Percentiles rank a stretch among this genome's conserved stretches.
Evolutionary conservation across 1,140 invertebrate species (phyloP).

Genomic region (Caerostris darwini): DNA sequence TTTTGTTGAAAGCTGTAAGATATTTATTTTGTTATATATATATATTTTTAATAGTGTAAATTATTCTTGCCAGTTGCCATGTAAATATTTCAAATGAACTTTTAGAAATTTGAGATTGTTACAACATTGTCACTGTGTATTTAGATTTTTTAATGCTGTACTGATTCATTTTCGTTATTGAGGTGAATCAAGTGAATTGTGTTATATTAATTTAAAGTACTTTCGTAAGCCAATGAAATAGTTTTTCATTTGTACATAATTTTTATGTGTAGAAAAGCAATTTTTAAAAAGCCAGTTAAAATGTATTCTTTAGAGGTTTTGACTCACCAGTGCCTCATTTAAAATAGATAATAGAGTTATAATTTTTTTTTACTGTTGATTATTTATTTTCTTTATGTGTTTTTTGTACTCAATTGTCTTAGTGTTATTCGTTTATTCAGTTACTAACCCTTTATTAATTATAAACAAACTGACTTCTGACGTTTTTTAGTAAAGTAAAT

Average conservation of each 20-base stretch:
- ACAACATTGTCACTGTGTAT: neutral
- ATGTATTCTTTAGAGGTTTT: neutral
- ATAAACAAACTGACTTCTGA: too few species aligned
- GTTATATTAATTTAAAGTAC: neutral
- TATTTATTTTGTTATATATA: neutral
- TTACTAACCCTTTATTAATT: too few species aligned
- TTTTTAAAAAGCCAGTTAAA: neutral
- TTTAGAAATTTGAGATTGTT: neutral
- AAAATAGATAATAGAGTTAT: neutral
- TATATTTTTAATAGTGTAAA: neutral
- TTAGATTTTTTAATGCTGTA: neutral
- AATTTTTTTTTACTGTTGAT: neutral
- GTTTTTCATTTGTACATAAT: neutral
- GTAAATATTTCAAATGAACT: constrained; percentile 14
- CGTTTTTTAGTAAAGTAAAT: too few species aligned
- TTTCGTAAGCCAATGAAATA: neutral
- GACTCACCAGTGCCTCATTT: neutral
- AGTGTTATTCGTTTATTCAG: too few species aligned
- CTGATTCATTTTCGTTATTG: neutral
- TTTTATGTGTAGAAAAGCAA: neutral
- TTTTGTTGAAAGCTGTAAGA: neutral
- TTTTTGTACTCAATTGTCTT: neutral
- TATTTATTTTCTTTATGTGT: neutral
- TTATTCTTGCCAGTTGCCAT: neutral
- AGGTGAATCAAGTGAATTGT: neutral